These are phyloP conservation scores for Athetis lepigone DNA, from an alignment of 2,888 invertebrate species.

Conservation along the genomic window DNA sequence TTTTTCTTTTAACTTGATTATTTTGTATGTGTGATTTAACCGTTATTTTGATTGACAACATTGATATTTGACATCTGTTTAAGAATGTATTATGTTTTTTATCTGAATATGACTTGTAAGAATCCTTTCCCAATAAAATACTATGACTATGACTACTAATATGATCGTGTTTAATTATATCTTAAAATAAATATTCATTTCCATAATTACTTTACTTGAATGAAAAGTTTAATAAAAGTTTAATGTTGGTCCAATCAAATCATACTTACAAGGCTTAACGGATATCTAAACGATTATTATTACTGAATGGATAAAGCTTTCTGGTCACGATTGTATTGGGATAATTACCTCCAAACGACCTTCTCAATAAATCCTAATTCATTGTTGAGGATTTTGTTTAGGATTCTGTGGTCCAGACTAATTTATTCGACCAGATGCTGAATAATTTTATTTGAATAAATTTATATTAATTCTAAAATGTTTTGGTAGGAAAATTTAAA, in stretches of 20 bases:
- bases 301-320: constrained; percentile 43
- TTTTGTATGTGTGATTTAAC: no score
- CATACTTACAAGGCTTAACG: constrained; percentile 3
- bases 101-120: no score
- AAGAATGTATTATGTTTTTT: no score
- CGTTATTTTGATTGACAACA: no score
- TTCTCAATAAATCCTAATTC: constrained; percentile 65
- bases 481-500: no score
- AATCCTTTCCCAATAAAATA: no score
- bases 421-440: constrained; percentile 30
- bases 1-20: no score
- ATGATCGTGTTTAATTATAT: no score
- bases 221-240: neutral
- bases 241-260: constrained; percentile 12
- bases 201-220: neutral
- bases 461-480: no score
- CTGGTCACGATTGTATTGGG: constrained; percentile 60
- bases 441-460: constrained; percentile 12
- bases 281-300: constrained; percentile 32
- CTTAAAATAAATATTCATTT: no score
- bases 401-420: constrained; percentile 21
- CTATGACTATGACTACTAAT: no score
- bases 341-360: constrained; percentile 55
- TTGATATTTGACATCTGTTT: no score
- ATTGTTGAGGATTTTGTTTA: constrained; percentile 43